Evolutionary conservation across 2,797 vertebrate genomes (phyloP), one percentile per base, ranked within the genome.

Genomic region (Clarias fuscus): DNA sequence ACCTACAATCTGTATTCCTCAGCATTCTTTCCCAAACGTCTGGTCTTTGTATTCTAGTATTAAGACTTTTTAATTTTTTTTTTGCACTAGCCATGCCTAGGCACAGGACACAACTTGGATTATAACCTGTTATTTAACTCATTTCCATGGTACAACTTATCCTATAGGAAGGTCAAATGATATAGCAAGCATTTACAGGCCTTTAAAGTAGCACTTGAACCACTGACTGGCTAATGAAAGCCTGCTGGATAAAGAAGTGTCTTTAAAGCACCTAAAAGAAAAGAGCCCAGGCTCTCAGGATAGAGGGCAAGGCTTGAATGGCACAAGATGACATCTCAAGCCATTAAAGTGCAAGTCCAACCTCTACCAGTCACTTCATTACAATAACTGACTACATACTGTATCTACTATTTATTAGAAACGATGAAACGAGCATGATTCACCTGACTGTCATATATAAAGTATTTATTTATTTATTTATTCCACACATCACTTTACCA

Each of bases 221-320:
- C 59, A 65, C 11, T 80, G 67, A 59, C 81, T 75, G 61, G 80
- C 37, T 86, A 82, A 86, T 85, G 78, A 82, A 89, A 85, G 85
- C 72, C 65, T 56, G 40, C 64, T 56, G 37, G 78, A 61, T 83
- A 68, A 86, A 83, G 37, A 48, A 43, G 61, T 43, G 77, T 61
- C 85, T 71, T 80, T 76, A 70, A 80, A 75, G 68, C 56, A 56
- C 17, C 22, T 56, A 56, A 82, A 15, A 84, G 80, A 89, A 90
- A 88, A 71, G 86, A 84, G 86, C 87, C 87, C 90, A 82, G 70
- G 62, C 27, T 58, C 71, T 87, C 88, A 91, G 90, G 86, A 81
- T 90, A 90, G 87, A 82, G 33, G 17, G 1, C 3, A 10, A 65
- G 40, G 43, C 5, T 86, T 85, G 78, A 65, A 85, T 81, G 80